These are phyloP conservation scores for Syrrhaptes paradoxus DNA, from an alignment of 2,113 vertebrate species.

Conservation along the genomic window DNA sequence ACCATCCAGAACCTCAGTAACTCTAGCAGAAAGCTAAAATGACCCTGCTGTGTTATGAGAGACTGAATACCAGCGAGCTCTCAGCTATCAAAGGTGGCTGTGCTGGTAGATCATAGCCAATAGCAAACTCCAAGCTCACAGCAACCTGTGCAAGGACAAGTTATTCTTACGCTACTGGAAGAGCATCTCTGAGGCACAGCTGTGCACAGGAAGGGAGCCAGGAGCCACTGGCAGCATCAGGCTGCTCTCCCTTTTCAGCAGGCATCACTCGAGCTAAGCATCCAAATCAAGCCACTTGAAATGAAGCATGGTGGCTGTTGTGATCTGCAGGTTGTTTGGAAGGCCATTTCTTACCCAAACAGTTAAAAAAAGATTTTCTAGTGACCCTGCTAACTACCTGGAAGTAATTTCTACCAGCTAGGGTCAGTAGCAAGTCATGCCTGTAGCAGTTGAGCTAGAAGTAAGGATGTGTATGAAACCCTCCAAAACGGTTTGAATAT, in stretches of 20 bases:
- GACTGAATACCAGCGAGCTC: conserved; percentile 28
- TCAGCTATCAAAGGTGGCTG: conserved; percentile 43
- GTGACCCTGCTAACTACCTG: background rate
- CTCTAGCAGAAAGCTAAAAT: conserved; percentile 44
- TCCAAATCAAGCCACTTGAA: background rate
- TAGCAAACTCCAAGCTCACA: background rate
- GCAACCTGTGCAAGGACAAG: conserved; percentile 26
- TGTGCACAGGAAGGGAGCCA: background rate
- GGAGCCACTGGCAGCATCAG: background rate
- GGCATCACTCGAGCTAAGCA: background rate
- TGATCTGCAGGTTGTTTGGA: background rate
- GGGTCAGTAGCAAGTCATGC: background rate
- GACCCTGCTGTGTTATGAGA: conserved; percentile 1
- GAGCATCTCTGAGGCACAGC: conserved; percentile 9
- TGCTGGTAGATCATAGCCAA: background rate
- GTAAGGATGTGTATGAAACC: background rate
- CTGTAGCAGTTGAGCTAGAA: background rate
- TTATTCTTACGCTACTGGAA: background rate
- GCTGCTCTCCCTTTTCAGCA: background rate
- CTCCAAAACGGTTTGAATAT: background rate
- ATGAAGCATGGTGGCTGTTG: background rate
- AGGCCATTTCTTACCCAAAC: background rate
- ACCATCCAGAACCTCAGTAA: conserved; percentile 60
- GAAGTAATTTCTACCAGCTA: background rate
- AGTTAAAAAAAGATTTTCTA: background rate